phyloP scores from a whole-genome alignment of 2,888 invertebrate species.

The Apotomis betuletana region DNA sequence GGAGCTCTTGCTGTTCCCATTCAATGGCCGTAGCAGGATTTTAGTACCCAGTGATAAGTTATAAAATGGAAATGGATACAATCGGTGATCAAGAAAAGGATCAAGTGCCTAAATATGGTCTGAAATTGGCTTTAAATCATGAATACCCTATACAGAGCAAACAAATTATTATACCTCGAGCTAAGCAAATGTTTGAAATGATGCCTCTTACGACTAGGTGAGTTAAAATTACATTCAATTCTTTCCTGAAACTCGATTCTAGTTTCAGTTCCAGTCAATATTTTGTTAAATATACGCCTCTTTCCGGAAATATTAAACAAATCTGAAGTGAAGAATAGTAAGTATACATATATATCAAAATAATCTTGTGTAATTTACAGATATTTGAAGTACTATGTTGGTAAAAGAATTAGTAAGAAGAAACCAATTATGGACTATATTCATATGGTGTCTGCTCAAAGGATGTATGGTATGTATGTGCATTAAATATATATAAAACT shows the following conservation, averaged over 20 bases:
- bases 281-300: neutral
- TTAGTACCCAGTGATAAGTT: conserved; percentile 6
- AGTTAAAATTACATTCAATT: conserved; percentile 13
- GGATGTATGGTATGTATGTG: conserved; percentile 90
- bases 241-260: neutral
- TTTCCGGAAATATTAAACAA: neutral
- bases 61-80: conserved; percentile 44
- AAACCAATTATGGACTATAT: conserved; percentile 92
- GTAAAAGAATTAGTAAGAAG: conserved; percentile 85
- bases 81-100: conserved; percentile 53
- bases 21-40: neutral
- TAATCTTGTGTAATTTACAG: conserved; percentile 71
- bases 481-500: neutral
- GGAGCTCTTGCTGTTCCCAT: neutral
- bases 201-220: conserved; percentile 89
- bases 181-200: conserved; percentile 87
- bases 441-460: conserved; percentile 87
- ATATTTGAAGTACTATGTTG: conserved; percentile 88
- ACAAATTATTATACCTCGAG: conserved; percentile 85
- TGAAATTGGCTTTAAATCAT: conserved; percentile 89
- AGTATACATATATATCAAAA: neutral
- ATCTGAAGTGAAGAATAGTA: no score
- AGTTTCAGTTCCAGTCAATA: neutral
- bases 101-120: conserved; percentile 85
- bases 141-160: conserved; percentile 89